Conservation (phyloP, 2,888 invertebrate genomes). For the Ceramica pisi region DNA sequence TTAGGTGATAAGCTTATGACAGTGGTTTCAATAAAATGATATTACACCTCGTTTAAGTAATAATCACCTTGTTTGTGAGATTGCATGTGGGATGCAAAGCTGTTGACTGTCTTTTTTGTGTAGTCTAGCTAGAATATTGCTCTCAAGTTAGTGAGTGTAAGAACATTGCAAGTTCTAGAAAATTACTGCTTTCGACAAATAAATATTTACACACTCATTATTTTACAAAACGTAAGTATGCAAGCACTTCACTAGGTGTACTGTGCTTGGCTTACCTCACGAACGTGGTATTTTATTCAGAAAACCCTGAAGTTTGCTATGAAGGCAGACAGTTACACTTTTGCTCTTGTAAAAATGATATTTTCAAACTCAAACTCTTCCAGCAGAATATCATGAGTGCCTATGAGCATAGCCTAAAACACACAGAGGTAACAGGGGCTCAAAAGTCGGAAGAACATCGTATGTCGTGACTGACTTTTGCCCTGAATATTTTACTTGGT, state of each 20-base stretch:
- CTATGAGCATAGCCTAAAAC: constrained; percentile 49
- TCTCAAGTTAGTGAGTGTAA: neutral
- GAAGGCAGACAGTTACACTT: neutral
- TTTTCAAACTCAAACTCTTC: constrained; percentile 35
- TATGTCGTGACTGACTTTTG: constrained; percentile 88
- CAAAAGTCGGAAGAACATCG: constrained; percentile 75
- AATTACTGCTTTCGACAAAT: neutral
- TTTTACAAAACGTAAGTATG: neutral
- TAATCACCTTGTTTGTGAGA: constrained; percentile 26
- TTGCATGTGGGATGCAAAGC: neutral
- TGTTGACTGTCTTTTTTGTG: neutral
- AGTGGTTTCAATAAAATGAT: constrained; percentile 44
- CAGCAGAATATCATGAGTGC: constrained; percentile 37
- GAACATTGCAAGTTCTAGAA: neutral
- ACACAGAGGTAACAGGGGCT: constrained; percentile 70
- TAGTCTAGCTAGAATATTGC: neutral
- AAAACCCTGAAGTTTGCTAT: neutral
- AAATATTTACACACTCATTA: neutral
- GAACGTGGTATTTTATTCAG: constrained; percentile 25
- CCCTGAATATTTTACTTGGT: constrained; percentile 87
- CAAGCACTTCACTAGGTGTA: neutral
- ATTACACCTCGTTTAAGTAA: constrained; percentile 38
- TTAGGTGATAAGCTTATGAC: constrained; percentile 48
- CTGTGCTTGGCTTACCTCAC: neutral
- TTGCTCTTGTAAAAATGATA: neutral